phyloP scores from a whole-genome alignment of 2,888 invertebrate species.

The Xestia c-nigrum region DNA sequence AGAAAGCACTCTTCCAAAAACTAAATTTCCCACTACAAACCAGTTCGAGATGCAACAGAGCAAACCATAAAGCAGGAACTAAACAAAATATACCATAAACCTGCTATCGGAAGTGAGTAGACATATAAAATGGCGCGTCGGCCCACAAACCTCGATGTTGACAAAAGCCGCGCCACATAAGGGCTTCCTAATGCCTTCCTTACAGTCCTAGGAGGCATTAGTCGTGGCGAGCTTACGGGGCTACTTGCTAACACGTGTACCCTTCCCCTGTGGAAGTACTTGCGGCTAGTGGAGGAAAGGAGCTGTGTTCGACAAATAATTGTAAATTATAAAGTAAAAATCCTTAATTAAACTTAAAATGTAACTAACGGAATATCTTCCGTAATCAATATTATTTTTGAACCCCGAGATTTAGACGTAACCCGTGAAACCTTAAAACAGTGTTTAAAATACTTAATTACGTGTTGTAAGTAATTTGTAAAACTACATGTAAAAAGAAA shows the following conservation, averaged over 20 bases:
- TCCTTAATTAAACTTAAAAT: too few relatives aligned
- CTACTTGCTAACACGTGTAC: slow-evolving; percentile 41
- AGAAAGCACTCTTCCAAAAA: too few relatives aligned
- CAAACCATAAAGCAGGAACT: slow-evolving; percentile 2
- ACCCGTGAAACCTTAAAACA: too few relatives aligned
- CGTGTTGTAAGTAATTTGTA: too few relatives aligned
- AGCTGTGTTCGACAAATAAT: background rate
- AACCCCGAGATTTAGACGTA: too few relatives aligned
- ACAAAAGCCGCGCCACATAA: slow-evolving; percentile 29
- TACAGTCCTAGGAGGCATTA: slow-evolving; percentile 57
- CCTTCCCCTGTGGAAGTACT: slow-evolving; percentile 6
- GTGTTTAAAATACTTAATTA: too few relatives aligned
- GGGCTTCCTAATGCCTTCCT: slow-evolving; percentile 66
- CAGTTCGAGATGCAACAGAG: background rate
- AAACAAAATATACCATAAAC: slow-evolving; percentile 16
- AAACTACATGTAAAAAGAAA: too few relatives aligned
- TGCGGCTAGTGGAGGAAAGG: background rate
- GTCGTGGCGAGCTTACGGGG: slow-evolving; percentile 51
- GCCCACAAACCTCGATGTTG: slow-evolving; percentile 44
- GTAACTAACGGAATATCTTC: too few relatives aligned
- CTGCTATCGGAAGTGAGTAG: slow-evolving; percentile 13
- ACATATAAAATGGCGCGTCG: slow-evolving; percentile 8
- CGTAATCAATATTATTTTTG: too few relatives aligned
- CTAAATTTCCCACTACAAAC: background rate
- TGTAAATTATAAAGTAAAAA: background rate